phyloP scores from a whole-genome alignment of 2,113 vertebrate genomes.

The Corydoras maculifer region DNA sequence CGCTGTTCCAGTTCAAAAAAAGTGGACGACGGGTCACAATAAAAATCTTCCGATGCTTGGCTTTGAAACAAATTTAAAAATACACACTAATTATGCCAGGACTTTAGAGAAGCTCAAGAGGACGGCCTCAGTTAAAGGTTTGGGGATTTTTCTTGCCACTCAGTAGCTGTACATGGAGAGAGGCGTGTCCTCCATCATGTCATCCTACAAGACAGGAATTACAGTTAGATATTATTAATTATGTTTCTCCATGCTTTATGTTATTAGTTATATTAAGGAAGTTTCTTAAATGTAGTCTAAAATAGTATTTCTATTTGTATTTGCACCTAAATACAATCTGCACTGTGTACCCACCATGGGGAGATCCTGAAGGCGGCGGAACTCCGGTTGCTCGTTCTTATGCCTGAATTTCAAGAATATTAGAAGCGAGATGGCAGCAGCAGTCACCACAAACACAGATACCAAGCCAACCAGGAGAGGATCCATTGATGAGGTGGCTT shows the following conservation, averaged over 20 bases:
- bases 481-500: slow-evolving; percentile 52
- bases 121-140: slow-evolving; percentile 23
- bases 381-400: slow-evolving; percentile 69
- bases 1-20: background rate
- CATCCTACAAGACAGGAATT: slow-evolving; percentile 64
- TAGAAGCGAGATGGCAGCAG: slow-evolving; percentile 72
- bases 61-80: background rate
- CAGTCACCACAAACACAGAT: slow-evolving; percentile 73
- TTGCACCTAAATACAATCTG: no score
- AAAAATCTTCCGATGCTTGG: background rate
- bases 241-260: no score
- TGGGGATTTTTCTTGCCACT: slow-evolving; percentile 42
- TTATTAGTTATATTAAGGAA: no score
- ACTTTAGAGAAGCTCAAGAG: background rate
- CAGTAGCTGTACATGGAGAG: slow-evolving; percentile 89
- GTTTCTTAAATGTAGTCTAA: no score
- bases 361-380: slow-evolving; percentile 76
- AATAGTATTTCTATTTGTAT: no score
- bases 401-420: slow-evolving; percentile 77
- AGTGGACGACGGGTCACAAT: no score
- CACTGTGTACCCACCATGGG: slow-evolving; percentile 64
- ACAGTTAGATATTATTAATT: background rate
- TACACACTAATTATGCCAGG: background rate
- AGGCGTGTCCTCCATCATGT: slow-evolving; percentile 90
- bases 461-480: slow-evolving; percentile 77